Conservation (phyloP, 2,113 vertebrate species). For the Hypanus sabinus region DNA sequence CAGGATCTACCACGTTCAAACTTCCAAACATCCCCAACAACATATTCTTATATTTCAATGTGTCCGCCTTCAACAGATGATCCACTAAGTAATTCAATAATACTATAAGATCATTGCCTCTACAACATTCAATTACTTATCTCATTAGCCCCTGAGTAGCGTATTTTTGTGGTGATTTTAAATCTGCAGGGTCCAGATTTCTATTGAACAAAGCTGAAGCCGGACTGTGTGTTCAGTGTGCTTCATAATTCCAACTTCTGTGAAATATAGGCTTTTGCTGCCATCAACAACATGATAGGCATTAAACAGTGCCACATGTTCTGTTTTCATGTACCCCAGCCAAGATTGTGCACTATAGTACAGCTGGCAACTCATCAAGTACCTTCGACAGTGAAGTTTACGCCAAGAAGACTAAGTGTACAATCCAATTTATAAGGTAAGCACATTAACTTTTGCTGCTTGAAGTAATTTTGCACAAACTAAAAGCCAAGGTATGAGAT, state of each 20-base stretch:
- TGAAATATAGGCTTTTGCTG: conserved; percentile 22
- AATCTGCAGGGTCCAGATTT: neutral
- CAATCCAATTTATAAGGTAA: neutral
- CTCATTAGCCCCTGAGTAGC: neutral
- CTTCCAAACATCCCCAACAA: neutral
- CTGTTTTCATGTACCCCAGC: neutral
- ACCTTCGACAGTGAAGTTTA: neutral
- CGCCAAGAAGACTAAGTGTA: neutral
- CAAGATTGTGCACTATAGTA: conserved; percentile 24
- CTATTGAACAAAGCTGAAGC: neutral
- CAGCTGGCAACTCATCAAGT: neutral
- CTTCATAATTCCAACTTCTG: neutral
- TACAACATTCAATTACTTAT: neutral
- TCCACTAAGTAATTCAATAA: neutral
- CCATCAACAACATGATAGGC: conserved; percentile 21
- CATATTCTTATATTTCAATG: neutral
- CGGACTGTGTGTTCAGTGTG: neutral
- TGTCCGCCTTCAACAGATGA: neutral
- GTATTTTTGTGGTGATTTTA: neutral
- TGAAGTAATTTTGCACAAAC: conserved; percentile 7
- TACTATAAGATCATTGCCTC: neutral
- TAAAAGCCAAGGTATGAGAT: neutral
- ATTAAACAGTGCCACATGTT: conserved; percentile 25
- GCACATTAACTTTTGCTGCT: neutral
- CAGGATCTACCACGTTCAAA: neutral